Evolutionary conservation across 1,140 invertebrate genomes (phyloP).

Genomic region (Lanistes nyassanus): DNA sequence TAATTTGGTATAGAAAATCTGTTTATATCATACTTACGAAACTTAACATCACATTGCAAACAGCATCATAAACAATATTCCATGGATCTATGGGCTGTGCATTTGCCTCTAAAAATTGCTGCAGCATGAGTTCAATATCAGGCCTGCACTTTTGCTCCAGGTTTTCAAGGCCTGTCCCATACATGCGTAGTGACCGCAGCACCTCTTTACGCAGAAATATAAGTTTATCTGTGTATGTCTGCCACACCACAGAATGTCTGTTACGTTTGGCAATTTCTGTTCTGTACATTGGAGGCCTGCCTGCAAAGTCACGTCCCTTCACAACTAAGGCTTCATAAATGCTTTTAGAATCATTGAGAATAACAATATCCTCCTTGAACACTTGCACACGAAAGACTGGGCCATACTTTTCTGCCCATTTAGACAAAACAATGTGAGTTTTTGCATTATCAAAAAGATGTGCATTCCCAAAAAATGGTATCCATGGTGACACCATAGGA

Average conservation of each 20-base stretch:
- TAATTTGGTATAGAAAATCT: no score
- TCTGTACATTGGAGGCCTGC: conserved; percentile 53
- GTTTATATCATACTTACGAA: conserved; percentile 39
- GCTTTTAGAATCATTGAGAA: conserved; percentile 48
- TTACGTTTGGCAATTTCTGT: conserved; percentile 39
- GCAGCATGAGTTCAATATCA: conserved; percentile 41
- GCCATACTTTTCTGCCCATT: conserved; percentile 47
- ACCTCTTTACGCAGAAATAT: conserved; percentile 50
- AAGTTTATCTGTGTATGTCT: conserved; percentile 54
- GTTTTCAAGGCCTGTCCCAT: conserved; percentile 42
- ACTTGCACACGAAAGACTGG: conserved; percentile 47
- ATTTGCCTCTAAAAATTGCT: conserved; percentile 21
- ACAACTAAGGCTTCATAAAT: conserved; percentile 51
- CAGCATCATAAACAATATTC: conserved; percentile 41
- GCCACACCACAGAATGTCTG: conserved; percentile 55
- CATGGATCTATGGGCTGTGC: conserved; percentile 45
- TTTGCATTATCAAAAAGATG: conserved; percentile 38
- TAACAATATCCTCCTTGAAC: conserved; percentile 50
- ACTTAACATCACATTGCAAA: conserved; percentile 52
- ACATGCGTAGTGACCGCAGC: conserved; percentile 47
- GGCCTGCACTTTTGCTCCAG: conserved; percentile 43
- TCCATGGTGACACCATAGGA: conserved; percentile 35
- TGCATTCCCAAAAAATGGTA: conserved; percentile 51
- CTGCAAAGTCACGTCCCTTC: conserved; percentile 46
- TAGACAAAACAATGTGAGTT: conserved; percentile 45